Evolutionary conservation across 2,113 vertebrate species (phyloP).

Genomic region (Agapornis roseicollis): DNA sequence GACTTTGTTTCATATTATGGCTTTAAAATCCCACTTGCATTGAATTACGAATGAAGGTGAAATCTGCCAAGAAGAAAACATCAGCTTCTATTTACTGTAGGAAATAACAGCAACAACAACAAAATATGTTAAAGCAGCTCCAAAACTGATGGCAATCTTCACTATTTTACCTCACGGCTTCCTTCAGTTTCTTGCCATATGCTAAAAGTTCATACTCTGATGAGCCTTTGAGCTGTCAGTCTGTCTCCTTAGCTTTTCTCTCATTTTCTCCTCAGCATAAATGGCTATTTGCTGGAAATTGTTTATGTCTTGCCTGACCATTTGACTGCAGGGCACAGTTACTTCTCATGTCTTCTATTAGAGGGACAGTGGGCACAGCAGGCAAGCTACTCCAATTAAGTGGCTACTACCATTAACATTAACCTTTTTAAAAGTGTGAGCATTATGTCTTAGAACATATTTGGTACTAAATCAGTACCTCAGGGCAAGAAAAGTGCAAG

Average conservation of each 20-base stretch:
- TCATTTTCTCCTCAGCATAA: constrained; percentile 30
- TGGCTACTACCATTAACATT: constrained; percentile 51
- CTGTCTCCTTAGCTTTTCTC: constrained; percentile 34
- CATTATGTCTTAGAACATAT: constrained; percentile 30
- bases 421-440: constrained; percentile 63
- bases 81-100: not conserved
- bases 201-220: constrained; percentile 21
- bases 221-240: constrained; percentile 65
- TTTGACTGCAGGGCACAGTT: constrained; percentile 48
- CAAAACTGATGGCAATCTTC: not conserved
- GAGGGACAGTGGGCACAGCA: not conserved
- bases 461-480: not conserved
- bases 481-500: not conserved
- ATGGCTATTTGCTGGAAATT: constrained; percentile 45
- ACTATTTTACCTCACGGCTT: constrained; percentile 1
- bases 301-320: constrained; percentile 48
- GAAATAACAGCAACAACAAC: not conserved
- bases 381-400: constrained; percentile 51
- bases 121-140: not conserved
- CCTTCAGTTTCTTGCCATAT: constrained; percentile 16
- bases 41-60: constrained; percentile 6
- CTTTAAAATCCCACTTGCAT: not conserved
- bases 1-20: constrained; percentile 20
- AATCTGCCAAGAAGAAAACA: not conserved
- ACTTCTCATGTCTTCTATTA: constrained; percentile 47